These are phyloP conservation scores for Athetis lepigone DNA, from an alignment of 2,888 invertebrate genomes.

Conservation along the genomic window DNA sequence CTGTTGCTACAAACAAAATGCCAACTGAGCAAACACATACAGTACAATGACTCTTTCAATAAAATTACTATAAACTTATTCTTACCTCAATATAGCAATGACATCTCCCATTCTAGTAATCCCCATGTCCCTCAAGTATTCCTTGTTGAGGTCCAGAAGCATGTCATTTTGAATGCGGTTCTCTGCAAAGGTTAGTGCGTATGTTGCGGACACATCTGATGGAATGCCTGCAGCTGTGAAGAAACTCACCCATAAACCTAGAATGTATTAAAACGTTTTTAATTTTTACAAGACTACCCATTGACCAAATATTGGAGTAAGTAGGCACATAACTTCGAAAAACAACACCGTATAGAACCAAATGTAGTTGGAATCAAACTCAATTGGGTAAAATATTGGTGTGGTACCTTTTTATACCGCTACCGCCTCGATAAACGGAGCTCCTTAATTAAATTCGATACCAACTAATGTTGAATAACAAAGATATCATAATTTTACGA, in stretches of 20 bases:
- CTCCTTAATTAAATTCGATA: too few species aligned
- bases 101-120: conserved; percentile 93
- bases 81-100: conserved; percentile 93
- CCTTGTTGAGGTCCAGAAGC: conserved; percentile 96
- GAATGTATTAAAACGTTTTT: conserved; percentile 5
- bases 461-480: background rate
- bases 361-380: background rate
- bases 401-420: background rate
- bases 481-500: background rate
- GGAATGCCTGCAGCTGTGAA: conserved; percentile 96
- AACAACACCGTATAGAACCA: too few species aligned
- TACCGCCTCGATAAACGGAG: too few species aligned
- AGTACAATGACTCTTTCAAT: background rate
- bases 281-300: background rate
- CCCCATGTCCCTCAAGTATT: conserved; percentile 97
- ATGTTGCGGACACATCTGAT: conserved; percentile 94
- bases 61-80: background rate
- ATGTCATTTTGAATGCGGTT: conserved; percentile 96
- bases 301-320: too few species aligned
- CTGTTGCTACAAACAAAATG: too few species aligned
- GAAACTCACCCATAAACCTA: conserved; percentile 95
- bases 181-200: conserved; percentile 96
- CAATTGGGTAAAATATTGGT: background rate
- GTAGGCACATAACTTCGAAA: too few species aligned
- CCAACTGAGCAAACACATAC: conserved; percentile 13